Evolutionary conservation across 2,797 vertebrate species (phyloP).

Genomic region (Myotis planiceps): DNA sequence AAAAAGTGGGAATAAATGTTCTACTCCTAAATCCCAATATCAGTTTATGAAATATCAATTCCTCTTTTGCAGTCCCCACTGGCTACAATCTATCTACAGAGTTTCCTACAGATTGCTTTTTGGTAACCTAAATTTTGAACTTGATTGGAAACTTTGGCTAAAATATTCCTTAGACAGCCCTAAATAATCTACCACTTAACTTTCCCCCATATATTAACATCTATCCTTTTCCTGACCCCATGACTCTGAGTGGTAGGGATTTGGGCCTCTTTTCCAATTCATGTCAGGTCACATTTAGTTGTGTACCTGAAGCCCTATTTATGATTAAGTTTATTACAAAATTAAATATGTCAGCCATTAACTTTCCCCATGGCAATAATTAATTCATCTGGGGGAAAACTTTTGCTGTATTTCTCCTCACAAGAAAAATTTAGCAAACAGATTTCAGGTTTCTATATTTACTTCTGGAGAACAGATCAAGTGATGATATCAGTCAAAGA

Average conservation of each 20-base stretch:
- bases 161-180: neutral
- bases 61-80: neutral
- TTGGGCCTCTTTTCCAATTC: neutral
- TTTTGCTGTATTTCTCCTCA: conserved; percentile 24
- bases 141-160: neutral
- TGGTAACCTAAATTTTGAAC: neutral
- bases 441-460: neutral
- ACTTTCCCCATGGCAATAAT: neutral
- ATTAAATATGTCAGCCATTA: neutral
- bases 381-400: neutral
- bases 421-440: neutral
- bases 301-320: neutral
- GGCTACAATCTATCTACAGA: neutral
- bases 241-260: neutral
- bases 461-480: neutral
- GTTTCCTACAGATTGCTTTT: neutral
- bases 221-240: neutral
- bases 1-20: neutral
- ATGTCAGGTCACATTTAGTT: neutral
- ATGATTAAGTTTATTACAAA: neutral
- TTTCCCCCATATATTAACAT: neutral
- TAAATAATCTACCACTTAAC: neutral
- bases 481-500: conserved; percentile 17
- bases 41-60: neutral
- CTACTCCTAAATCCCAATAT: neutral